Percentiles rank a stretch among this genome's conserved stretches.
phyloP scores from a whole-genome alignment of 2,113 vertebrate species.

The Equus przewalskii region DNA sequence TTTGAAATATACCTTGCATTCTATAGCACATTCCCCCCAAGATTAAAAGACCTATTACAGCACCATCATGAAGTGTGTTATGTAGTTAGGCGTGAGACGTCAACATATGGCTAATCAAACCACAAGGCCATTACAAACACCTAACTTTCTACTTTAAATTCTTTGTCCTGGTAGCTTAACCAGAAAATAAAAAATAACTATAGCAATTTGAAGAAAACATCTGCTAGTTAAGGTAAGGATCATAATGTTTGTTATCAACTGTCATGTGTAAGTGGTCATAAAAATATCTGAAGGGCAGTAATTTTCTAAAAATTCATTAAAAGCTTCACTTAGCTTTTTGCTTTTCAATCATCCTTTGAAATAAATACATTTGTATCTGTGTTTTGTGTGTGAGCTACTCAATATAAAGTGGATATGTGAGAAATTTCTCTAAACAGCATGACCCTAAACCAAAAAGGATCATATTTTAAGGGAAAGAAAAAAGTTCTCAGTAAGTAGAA shows the following conservation, averaged over 20 bases:
- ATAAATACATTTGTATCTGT: not conserved
- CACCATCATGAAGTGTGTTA: not conserved
- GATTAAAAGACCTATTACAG: not conserved
- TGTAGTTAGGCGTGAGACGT: not conserved
- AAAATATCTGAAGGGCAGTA: slow-evolving; percentile 42
- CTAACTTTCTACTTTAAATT: slow-evolving; percentile 24
- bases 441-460: not conserved
- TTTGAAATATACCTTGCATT: not conserved
- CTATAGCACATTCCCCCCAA: not conserved
- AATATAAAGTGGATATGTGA: not conserved
- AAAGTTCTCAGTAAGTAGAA: not conserved
- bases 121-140: not conserved
- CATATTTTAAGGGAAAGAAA: not conserved
- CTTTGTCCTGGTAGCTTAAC: slow-evolving; percentile 16
- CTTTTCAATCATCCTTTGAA: slow-evolving; percentile 9
- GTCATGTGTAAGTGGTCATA: slow-evolving; percentile 19
- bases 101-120: slow-evolving; percentile 18
- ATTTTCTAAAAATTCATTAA: slow-evolving; percentile 37
- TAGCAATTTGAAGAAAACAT: slow-evolving; percentile 41
- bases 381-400: not conserved
- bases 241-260: slow-evolving; percentile 35
- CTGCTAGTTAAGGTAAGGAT: slow-evolving; percentile 22
- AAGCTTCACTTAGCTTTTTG: slow-evolving; percentile 8
- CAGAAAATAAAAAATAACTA: slow-evolving; percentile 50
- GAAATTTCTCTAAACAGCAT: not conserved